Base-by-base conservation (phyloP, 2,888 invertebrate species). In the Dynastes grantii region DNA sequence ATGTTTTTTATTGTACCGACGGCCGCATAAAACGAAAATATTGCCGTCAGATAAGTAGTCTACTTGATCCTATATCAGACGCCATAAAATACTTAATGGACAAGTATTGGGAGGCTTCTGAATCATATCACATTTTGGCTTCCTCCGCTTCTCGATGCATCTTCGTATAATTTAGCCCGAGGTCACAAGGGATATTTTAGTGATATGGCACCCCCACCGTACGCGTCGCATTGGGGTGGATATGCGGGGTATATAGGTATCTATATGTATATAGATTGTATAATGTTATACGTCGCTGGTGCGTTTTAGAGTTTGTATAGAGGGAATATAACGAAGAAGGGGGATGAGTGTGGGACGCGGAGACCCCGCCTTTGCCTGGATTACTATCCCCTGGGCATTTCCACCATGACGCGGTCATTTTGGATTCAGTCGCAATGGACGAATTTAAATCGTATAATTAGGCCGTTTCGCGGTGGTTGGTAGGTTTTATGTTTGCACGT, bases 21-120 rank as follows among this genome's bases (percentile, higher is more conserved):
- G 40, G 40, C 73, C 37, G 40, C 58, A 73, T 73, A 73, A 71
- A 70, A 67, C 77, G 61, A 77, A 73, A 71, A 76, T 70, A 78
- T 76, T 68, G 58, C 67, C 58, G 55, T 76, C 51, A 68, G 78
- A 78, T 78, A 78, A 78, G 73, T 71, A 71, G 73, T 71, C 79
- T 67, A 63, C 55, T 68, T 67, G 76, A 65, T 76, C 67, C 76
- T 76, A 63, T 76, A 76, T 78, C 78, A 76, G 76, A 77, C 53
- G 79, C 71, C 77, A 77, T 79, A 79, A 79, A 79, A 79, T 79
- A 79, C 77, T 77, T 79, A 79, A 79, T 79, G 77, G 79, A 77
- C 77, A 77, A 73, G 65, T 79, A 79, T 79, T 77, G 79, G 45
- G 77, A 77, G 73, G 22, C 65, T 77, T 70, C 76, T 79, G 79